Evolutionary conservation across 2,113 vertebrate species (phyloP), one percentile per base, ranked within the genome.

Genomic region (Lampris incognitus): DNA sequence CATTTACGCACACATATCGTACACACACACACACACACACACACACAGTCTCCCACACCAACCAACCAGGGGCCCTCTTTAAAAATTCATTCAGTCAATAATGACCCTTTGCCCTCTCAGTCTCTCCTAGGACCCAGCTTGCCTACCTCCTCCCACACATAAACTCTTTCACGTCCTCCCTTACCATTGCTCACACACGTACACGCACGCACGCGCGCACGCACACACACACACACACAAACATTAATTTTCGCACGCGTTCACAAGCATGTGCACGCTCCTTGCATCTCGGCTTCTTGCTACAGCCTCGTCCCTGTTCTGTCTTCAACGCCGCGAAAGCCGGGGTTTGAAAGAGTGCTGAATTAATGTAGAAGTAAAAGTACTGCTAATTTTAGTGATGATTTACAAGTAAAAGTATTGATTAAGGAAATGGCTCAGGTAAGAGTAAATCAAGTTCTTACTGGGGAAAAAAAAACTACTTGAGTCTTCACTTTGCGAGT

Each of bases 31-130:
- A 51, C 66, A 55, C 63, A 75, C 51, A 82, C 77, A 72, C 51
- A 73, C 76, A 59, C 54, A 13, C 65, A 78, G 79, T 76, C 56
- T 62, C 83, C 84, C 82, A 60, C 67, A 74, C 77, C 57, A 24
- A 24, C 50, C 60, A 57, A 89, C 54, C 55, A 85, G 85, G 24
- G 84, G 79, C 86, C 88, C 87, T 89, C 78, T 92, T 93, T 92
- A 93, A 93, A 95, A 93, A 94, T 93, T 85, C 76, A 92, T 92
- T 91, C 91, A 87, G 91, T 92, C 90, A 85, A 90, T 90, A 89
- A 88, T 92, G 92, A 94, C 91, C 92, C 88, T 88, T 89, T 72
- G 65, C 89, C 90, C 92, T 89, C 85, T 79, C 79, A 85, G 82
- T 68, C 85, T 92, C 92, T 90, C 83, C 74, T 78, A 92, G 89